Conservation (phyloP, 1,140 invertebrate genomes). For the Drosophila athabasca region DNA sequence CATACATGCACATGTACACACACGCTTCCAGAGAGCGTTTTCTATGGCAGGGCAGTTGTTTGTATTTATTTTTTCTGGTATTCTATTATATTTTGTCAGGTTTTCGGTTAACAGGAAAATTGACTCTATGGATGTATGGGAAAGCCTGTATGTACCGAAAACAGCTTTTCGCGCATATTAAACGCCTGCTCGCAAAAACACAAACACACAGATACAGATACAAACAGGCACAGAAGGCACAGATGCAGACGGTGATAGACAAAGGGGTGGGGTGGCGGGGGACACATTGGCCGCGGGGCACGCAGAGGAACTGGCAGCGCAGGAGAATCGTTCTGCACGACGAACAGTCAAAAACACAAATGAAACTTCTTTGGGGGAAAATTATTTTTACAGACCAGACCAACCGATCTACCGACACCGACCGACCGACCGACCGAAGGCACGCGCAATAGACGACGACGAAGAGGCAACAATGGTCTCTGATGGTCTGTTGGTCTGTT, state of each 20-base stretch:
- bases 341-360: slow-evolving; percentile 80
- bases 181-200: slow-evolving; percentile 12
- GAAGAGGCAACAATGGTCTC: slow-evolving; percentile 35
- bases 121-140: slow-evolving; percentile 49
- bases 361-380: slow-evolving; percentile 77
- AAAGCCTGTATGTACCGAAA: slow-evolving; percentile 55
- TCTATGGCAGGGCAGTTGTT: slow-evolving; percentile 46
- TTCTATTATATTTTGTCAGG: slow-evolving; percentile 65
- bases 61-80: slow-evolving; percentile 42
- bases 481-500: slow-evolving; percentile 30
- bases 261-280: background rate
- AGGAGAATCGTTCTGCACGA: slow-evolving; percentile 74
- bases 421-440: slow-evolving; percentile 49
- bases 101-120: slow-evolving; percentile 79
- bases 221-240: slow-evolving; percentile 4
- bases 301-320: slow-evolving; percentile 15
- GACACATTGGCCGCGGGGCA: slow-evolving; percentile 24
- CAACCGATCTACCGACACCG: slow-evolving; percentile 24
- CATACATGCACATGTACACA: slow-evolving; percentile 5
- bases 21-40: slow-evolving; percentile 11
- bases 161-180: slow-evolving; percentile 71
- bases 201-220: slow-evolving; percentile 2
- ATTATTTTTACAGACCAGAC: slow-evolving; percentile 70
- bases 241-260: slow-evolving; percentile 17
- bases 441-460: slow-evolving; percentile 79